These are phyloP conservation scores for Ooceraea biroi DNA, from an alignment of 1,140 invertebrate genomes.

Conservation along the genomic window DNA sequence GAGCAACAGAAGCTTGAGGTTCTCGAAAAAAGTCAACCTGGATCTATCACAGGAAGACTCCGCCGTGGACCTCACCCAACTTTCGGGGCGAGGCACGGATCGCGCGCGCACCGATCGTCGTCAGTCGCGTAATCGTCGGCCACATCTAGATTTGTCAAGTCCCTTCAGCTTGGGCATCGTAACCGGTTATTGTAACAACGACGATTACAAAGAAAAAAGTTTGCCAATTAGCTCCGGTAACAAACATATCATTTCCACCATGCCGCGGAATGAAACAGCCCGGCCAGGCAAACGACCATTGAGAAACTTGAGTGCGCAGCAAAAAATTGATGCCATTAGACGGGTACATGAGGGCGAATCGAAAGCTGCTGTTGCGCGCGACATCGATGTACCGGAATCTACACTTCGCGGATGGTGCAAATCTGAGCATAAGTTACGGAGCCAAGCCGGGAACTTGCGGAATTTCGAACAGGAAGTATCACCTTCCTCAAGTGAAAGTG, in stretches of 20 bases:
- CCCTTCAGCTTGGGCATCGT: no score
- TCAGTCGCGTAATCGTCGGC: not conserved
- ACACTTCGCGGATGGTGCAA: conserved; percentile 95
- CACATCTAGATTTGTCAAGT: not conserved
- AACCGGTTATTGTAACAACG: no score
- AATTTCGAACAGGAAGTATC: conserved; percentile 15
- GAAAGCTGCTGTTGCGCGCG: conserved; percentile 92
- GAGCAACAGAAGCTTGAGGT: no score
- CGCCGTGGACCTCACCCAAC: conserved; percentile 27
- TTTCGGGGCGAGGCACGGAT: conserved; percentile 31
- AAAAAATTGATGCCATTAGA: conserved; percentile 92
- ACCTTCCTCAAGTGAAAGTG: no score
- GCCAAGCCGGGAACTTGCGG: conserved; percentile 87
- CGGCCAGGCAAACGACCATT: conserved; percentile 89
- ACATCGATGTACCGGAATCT: conserved; percentile 93
- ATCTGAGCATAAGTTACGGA: conserved; percentile 92
- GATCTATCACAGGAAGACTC: conserved; percentile 19
- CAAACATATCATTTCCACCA: not conserved
- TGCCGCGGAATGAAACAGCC: conserved; percentile 63
- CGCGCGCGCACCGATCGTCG: not conserved
- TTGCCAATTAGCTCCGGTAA: no score
- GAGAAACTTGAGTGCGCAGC: conserved; percentile 90
- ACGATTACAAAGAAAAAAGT: no score
- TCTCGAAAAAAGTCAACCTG: conserved; percentile 46
- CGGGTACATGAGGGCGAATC: conserved; percentile 93